A percentile compares a stretch with the other conserved stretches of the same genome.
Conservation (phyloP, 2,888 invertebrate species). For the Drepana falcataria region DNA sequence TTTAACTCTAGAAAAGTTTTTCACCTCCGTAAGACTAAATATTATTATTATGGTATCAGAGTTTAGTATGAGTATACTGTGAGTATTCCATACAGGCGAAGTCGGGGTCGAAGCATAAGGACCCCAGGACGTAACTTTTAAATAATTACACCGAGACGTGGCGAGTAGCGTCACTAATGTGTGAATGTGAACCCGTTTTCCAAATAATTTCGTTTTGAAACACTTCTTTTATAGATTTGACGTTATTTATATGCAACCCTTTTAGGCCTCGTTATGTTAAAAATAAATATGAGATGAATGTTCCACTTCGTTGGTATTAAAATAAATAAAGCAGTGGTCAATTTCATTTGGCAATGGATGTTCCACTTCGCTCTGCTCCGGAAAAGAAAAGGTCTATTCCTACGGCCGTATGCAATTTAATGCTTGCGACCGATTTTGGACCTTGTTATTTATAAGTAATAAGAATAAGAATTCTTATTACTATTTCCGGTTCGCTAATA, state of each 20-base stretch:
- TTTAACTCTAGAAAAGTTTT: too few relatives aligned
- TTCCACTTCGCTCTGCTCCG: too few relatives aligned
- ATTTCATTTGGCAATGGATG: neutral
- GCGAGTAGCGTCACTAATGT: slow-evolving; percentile 73
- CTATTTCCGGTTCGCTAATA: too few relatives aligned
- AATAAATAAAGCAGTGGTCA: slow-evolving; percentile 1
- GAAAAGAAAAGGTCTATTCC: too few relatives aligned
- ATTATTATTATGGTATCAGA: too few relatives aligned
- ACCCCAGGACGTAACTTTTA: slow-evolving; percentile 52
- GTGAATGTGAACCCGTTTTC: slow-evolving; percentile 63
- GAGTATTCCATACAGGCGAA: neutral
- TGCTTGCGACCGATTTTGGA: too few relatives aligned
- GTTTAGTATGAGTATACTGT: neutral
- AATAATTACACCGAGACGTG: slow-evolving; percentile 66
- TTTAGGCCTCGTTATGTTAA: slow-evolving; percentile 38
- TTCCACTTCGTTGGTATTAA: slow-evolving; percentile 5
- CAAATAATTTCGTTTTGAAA: slow-evolving; percentile 72
- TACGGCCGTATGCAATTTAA: too few relatives aligned
- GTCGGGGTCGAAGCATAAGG: slow-evolving; percentile 10
- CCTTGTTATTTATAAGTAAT: too few relatives aligned
- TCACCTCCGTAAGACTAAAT: too few relatives aligned
- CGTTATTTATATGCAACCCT: slow-evolving; percentile 64
- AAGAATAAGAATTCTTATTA: too few relatives aligned
- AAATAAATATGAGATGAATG: slow-evolving; percentile 24
- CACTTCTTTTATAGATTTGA: slow-evolving; percentile 62